A percentile compares a stretch with the other conserved stretches of the same genome.
phyloP scores from a whole-genome alignment of 2,888 invertebrate genomes.

The Eudemis profundana region DNA sequence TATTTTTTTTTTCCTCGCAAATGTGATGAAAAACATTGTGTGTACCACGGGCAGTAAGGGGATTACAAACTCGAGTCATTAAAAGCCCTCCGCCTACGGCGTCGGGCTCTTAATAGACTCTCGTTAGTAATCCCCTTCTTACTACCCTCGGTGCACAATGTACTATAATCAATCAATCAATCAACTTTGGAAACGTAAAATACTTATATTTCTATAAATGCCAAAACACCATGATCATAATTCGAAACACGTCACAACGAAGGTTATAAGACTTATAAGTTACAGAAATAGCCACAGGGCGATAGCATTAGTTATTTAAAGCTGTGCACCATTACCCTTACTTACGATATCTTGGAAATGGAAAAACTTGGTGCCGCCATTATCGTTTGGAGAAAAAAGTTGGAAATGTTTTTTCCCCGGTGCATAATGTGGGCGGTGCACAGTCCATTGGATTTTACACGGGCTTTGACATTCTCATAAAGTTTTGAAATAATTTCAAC shows the following conservation, averaged over 20 bases:
- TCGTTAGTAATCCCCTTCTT: no score
- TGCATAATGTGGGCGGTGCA: constrained; percentile 18
- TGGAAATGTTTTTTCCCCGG: constrained; percentile 7
- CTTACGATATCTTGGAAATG: constrained; percentile 29
- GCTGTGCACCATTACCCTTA: constrained; percentile 19
- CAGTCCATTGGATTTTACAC: background rate
- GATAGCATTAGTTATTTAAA: constrained; percentile 42
- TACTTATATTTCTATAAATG: constrained; percentile 41
- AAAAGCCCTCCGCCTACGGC: no score
- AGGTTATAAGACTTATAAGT: constrained; percentile 32
- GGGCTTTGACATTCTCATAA: background rate
- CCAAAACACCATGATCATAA: constrained; percentile 2
- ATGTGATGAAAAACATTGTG: no score
- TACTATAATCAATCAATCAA: background rate
- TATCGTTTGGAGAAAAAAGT: constrained; percentile 13
- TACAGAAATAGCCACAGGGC: constrained; percentile 31
- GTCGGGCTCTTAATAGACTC: no score
- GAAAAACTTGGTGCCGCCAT: constrained; percentile 22
- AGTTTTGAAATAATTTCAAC: no score
- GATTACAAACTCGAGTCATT: no score
- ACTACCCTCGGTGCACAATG: no score
- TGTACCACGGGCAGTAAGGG: no score
- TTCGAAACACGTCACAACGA: constrained; percentile 10
- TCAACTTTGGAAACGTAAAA: background rate
- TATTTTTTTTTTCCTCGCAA: no score